Conservation (phyloP, 2,888 invertebrate species). For the Colletes collaris region DNA sequence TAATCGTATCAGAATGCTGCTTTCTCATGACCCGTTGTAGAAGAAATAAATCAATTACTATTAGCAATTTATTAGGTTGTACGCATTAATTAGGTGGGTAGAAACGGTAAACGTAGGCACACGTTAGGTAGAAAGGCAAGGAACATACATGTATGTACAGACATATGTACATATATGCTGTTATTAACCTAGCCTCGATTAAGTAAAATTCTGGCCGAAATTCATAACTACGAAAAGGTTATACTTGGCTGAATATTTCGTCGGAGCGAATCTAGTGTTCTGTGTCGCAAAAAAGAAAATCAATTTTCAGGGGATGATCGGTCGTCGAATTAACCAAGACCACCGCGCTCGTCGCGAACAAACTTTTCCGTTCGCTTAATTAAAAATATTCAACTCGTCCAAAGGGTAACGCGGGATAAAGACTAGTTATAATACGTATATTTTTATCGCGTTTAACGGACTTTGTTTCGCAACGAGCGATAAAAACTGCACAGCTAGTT, state of each 20-base stretch:
- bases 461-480: constrained; percentile 40
- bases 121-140: too few species aligned
- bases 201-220: constrained; percentile 13
- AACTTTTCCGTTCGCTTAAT: constrained; percentile 45
- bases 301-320: neutral
- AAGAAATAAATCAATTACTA: too few species aligned
- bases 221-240: constrained; percentile 30
- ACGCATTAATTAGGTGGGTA: too few species aligned
- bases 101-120: too few species aligned
- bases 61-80: too few species aligned
- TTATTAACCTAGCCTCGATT: neutral
- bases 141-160: too few species aligned
- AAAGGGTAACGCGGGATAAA: constrained; percentile 27
- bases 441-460: constrained; percentile 49
- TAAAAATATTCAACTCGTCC: constrained; percentile 59
- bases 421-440: constrained; percentile 35
- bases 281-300: too few species aligned
- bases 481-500: constrained; percentile 47
- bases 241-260: constrained; percentile 14
- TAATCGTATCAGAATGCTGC: too few species aligned
- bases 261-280: too few species aligned
- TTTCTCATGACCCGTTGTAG: too few species aligned
- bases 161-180: neutral
- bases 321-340: constrained; percentile 21
- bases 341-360: neutral